Evolutionary conservation across 2,113 vertebrate species (phyloP), one percentile per base, ranked within the genome.

Genomic region (Thryonomys swinderianus): DNA sequence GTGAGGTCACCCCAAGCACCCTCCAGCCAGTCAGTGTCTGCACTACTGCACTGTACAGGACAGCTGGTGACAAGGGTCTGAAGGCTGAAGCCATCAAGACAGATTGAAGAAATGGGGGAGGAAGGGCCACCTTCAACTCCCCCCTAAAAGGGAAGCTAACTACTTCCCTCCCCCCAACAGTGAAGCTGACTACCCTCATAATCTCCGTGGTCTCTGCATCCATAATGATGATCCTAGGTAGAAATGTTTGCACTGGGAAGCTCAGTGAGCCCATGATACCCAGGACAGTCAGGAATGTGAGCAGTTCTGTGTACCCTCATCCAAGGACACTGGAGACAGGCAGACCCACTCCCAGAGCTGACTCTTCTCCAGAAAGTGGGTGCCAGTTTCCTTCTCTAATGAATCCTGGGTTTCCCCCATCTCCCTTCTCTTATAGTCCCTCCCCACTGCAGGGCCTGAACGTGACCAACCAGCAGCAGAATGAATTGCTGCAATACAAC

Each of bases 401-500:
- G n/a, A n/a, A 21, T 17, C 32, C 0, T 34, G 69, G 51, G 8
- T 88, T 23, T 25, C 17, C 2, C 5, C 17, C 23, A 20, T 74
- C 32, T 1, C 59, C 32, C 64, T 78, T 37, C 13, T 69, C 40
- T 57, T n/a, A 3, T 14, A 34, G 6, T 20, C 18, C 45, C 2
- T 20, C 25, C 55, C 13, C 14, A n/a, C n/a, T 89, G 12, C 25
- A 48, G 45, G 23, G 13, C 7, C 34, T 73, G 23, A 45, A 3
- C 12, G 0, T 1, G 10, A 16, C 48, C 53, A 69, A 51, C 11
- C 14, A 7, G 5, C 2, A 0, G 14, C 30, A 17, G 30, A 27
- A 34, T 2, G 12, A 4, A 57, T 48, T 23, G 71, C 64, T 42
- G 1, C 9, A 48, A 1, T 42, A 2, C 9, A 48, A 1, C 17